Conservation (phyloP, 2,797 vertebrate genomes). For the Gymnothorax javanicus region DNA sequence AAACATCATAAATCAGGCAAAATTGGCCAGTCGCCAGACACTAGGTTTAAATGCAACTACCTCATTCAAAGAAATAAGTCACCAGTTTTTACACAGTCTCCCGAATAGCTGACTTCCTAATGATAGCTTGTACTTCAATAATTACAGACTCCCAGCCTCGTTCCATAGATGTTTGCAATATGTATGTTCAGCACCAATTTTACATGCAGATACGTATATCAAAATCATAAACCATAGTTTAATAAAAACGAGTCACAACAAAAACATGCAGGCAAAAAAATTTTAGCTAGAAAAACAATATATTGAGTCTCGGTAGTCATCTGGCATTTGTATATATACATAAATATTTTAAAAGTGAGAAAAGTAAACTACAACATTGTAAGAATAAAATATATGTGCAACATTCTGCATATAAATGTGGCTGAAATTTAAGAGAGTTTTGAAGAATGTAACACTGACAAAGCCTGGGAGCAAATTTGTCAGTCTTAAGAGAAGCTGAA, state of each 20-base stretch:
- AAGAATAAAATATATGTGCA: background rate
- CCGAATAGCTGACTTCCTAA: background rate
- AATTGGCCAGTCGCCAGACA: background rate
- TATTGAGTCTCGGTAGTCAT: background rate
- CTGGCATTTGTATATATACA: background rate
- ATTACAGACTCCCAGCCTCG: background rate
- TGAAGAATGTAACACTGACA: background rate
- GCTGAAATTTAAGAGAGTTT: background rate
- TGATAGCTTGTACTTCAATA: background rate
- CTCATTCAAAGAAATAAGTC: constrained; percentile 1
- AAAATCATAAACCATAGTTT: background rate
- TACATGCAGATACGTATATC: background rate
- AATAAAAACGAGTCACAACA: background rate
- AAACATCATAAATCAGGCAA: background rate
- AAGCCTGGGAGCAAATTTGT: background rate
- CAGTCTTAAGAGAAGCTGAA: background rate
- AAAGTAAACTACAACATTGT: background rate
- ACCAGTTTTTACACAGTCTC: background rate
- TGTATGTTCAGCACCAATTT: background rate
- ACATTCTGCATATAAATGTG: background rate
- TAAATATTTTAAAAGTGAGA: background rate
- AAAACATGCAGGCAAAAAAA: background rate
- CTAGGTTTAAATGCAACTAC: background rate
- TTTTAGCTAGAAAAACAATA: background rate
- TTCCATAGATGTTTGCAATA: background rate